Evolutionary conservation across 2,113 vertebrate genomes (phyloP), one percentile per base, ranked within the genome.

Genomic region (Sialia sialis): DNA sequence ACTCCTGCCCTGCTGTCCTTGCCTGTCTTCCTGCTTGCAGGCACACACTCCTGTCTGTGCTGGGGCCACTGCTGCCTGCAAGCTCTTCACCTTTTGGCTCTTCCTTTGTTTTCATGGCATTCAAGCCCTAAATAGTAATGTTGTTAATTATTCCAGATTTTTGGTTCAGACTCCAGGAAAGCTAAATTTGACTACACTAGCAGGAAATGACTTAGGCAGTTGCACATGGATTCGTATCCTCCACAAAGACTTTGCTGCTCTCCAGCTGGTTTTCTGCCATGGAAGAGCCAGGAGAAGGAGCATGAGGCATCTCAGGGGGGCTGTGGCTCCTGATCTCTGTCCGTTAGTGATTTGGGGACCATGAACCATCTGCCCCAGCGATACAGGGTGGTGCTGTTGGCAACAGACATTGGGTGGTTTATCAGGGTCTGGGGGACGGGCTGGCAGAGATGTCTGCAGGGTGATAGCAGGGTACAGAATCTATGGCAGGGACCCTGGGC

Each of bases 101-200:
- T 89, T 95, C 81, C 48, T 89, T 94, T 91, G 82, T 91, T 93
- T 85, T 82, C 55, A 14, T 32, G 62, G 44, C 48, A 52, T 83
- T 91, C 59, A 11, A 94, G 46, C 78, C 82, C 34, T 32, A 91
- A 94, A 94, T 73, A 95, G 85, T 84, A 73, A 60, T 3, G 41
- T 56, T 0, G 0, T 64, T 89, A 51, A 75, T 84, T 87, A 87
- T 63, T 64, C 70, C 79, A 54, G 54, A 34, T 63, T 89, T 86
- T 66, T 26, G 25, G 49, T 86, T 46, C 67, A 68, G 87, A 41
- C 63, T 94, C 54, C 96, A 85, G 95, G 85, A 94, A 95, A 90
- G 63, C 85, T 96, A 80, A 88, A 90, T 90, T 76, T 88, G 96
- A 66, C 85, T 25, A 14, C 0, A 2, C 66, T 44, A 73, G 34